A percentile compares a stretch with the other conserved stretches of the same genome.
Evolutionary conservation across 2,888 invertebrate species (phyloP).

Genomic region (Drosophila hamatofila): DNA sequence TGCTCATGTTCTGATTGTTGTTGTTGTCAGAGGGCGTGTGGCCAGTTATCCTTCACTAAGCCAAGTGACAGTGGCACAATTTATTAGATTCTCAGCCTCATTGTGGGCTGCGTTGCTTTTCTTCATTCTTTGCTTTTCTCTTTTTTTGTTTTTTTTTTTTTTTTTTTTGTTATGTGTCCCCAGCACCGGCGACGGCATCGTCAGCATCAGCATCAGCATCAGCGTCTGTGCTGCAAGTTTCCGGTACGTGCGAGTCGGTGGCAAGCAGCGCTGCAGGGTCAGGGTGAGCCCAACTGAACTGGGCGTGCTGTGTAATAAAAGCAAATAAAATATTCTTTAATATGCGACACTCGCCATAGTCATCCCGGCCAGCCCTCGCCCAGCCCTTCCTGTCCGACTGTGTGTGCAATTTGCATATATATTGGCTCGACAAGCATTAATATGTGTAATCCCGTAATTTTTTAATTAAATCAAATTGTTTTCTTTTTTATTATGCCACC

Average conservation of each 20-base stretch:
- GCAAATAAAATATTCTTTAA: constrained; percentile 81
- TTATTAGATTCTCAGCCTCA: constrained; percentile 80
- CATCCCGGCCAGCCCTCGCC: constrained; percentile 22
- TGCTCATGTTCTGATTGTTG: constrained; percentile 38
- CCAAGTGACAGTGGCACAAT: constrained; percentile 82
- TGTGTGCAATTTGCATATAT: constrained; percentile 81
- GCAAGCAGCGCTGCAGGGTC: constrained; percentile 11
- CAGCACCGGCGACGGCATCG: constrained; percentile 36
- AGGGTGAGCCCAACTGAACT: constrained; percentile 38
- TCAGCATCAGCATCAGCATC: constrained; percentile 48
- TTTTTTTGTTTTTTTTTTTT: constrained; percentile 14
- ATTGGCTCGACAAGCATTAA: constrained; percentile 82
- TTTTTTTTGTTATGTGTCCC: constrained; percentile 5
- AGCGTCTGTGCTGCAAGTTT: constrained; percentile 76
- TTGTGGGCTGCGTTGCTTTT: constrained; percentile 56
- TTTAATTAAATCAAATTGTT: constrained; percentile 83
- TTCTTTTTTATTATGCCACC: constrained; percentile 24
- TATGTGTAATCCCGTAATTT: constrained; percentile 83
- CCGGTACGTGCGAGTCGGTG: constrained; percentile 56
- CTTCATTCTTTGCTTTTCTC: constrained; percentile 28
- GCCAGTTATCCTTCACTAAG: constrained; percentile 82
- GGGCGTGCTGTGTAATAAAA: constrained; percentile 76
- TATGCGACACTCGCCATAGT: constrained; percentile 76
- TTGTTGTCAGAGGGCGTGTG: constrained; percentile 64
- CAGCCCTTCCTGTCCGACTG: constrained; percentile 25